Conservation (phyloP, 2,888 invertebrate species). For the Drosophila pegasa region DNA sequence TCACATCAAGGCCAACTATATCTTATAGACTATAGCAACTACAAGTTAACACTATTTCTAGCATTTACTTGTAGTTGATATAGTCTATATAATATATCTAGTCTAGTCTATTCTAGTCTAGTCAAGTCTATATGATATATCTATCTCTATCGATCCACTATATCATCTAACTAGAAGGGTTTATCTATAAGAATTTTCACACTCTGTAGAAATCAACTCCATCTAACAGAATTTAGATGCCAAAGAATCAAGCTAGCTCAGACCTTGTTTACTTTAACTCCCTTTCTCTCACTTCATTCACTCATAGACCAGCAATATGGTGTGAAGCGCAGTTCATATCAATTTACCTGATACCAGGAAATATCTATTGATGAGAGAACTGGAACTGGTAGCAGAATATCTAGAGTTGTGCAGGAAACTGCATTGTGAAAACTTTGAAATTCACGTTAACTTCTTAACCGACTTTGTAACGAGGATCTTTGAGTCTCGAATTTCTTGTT, state of each 20-base stretch:
- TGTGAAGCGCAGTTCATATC: constrained; percentile 25
- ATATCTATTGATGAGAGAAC: constrained; percentile 10
- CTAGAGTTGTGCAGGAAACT: constrained; percentile 14
- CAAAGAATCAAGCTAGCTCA: background rate
- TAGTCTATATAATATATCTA: too few species aligned
- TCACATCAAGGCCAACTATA: too few species aligned
- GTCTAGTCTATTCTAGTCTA: background rate
- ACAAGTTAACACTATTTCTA: too few species aligned
- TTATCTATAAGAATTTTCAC: background rate
- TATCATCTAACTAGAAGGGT: background rate
- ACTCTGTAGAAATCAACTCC: too few species aligned
- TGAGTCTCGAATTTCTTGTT: constrained; percentile 66
- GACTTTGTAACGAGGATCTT: constrained; percentile 41
- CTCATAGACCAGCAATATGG: background rate
- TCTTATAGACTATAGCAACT: too few species aligned
- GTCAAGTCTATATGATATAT: too few species aligned
- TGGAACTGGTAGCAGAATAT: constrained; percentile 37
- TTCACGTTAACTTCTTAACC: constrained; percentile 63
- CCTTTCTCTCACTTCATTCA: too few species aligned
- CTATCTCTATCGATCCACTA: too few species aligned
- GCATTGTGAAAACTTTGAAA: constrained; percentile 25
- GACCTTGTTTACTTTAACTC: background rate
- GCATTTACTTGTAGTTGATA: too few species aligned
- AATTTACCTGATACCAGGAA: constrained; percentile 37
- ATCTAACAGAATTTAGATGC: background rate